Evolutionary conservation across 2,113 vertebrate genomes (phyloP), one percentile per base, ranked within the genome.

Genomic region (Microtus ochrogaster): DNA sequence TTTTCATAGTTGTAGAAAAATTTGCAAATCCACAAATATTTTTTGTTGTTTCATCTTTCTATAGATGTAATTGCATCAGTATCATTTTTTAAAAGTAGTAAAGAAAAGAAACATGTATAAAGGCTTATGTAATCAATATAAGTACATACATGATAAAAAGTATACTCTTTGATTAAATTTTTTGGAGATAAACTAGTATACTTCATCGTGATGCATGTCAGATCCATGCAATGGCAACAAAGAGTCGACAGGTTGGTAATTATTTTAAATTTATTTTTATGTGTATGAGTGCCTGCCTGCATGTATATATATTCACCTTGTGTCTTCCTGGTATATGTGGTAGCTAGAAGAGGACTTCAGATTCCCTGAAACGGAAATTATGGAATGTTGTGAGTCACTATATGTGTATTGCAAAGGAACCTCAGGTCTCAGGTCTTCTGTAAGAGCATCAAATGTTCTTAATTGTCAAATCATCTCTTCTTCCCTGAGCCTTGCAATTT

Each of bases 1-100:
- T 85, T 92, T 89, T 52, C 19, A 85, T 52, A 72, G 30, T 77
- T 90, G 66, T 36, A 73, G 44, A 84, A 47, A 92, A 92, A 33
- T 8, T 55, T 81, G 44, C 9, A 85, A 79, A 47, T 81, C 33
- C 89, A 47, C 66, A 19, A 85, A 90, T 47, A 33, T 21, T 74
- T n/a, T 86, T 90, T 94, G 52, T 21, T 44, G 24, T 7, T 92
- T 14, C 52, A 16, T 55, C 52, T 55, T 55, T 55, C 52, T 55
- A 55, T 49, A 14, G 19, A 36, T 94, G 21, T 76, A 33, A 86
- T 76, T 95, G 82, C 10, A 74, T 74, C 30, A 81, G 68, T 76
- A 14, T 17, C 6, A 55, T 89, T 63, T 70, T 26, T 92, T 89
- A 7, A 89, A 94, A 7, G 16, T 83, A 94, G 24, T 65, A 78